Base-by-base conservation (phyloP, 2,888 invertebrate genomes). In the Tricholauxania praeusta region DNA sequence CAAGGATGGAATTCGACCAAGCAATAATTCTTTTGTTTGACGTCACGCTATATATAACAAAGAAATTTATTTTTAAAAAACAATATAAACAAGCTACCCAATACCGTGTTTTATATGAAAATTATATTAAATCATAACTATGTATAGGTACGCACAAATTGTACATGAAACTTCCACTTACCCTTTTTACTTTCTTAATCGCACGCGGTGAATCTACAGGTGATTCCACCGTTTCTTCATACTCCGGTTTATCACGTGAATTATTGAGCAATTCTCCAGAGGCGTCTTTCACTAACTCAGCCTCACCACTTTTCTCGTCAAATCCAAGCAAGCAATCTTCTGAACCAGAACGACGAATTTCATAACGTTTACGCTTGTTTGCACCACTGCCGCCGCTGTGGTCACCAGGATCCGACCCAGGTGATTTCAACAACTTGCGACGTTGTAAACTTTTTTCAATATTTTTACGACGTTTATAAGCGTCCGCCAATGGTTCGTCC, bases 271-370 rank as follows among this genome's bases (percentile, higher is more conserved):
- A 22, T 28, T 68, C 57, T n/a, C 12, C 60, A 12, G 4, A 22
- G 8, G 75, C 75, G 2, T 71, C 72, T 55, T 79, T 77, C 6
- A 78, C 72, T 17, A 77, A 65, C 52, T 75, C 74, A 5, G 78
- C 77, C 70, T 80, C 76, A 6, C 79, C 79, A 52, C 76, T 80
- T 39, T 72, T 52, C 57, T 80, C 79, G 73, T 80, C 79, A 53
- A 80, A 80, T 12, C 79, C 79, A n/a, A 80, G 59, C n/a, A 80
- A 62, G 53, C 73, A 80, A 10, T 79, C 79, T 60, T 75, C 75
- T 2, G 79, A 80, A 14, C 76, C 77, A 5, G 79, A 80, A 12
- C 77, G 70, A 3, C 74, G 74, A 10, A 79, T 63, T 51, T 75
- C 73, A 51, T 76, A 79, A 3, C 78, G 76, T 65, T 77, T 78